Percentiles rank a stretch among this genome's conserved stretches.
phyloP scores from a whole-genome alignment of 2,797 vertebrate species.

The Siniperca undulata region DNA sequence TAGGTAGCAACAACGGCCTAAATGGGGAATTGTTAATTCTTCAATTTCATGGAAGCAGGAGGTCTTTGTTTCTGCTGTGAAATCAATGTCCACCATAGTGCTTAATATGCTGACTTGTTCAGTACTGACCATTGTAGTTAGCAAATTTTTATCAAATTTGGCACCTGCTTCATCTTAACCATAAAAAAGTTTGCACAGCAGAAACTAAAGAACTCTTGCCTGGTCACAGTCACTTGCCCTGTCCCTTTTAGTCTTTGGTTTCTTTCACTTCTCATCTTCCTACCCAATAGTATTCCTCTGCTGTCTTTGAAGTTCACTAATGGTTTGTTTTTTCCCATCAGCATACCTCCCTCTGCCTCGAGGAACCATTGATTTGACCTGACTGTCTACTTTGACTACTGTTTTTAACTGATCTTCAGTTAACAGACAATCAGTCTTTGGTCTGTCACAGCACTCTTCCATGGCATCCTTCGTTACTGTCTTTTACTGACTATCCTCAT shows the following conservation, averaged over 20 bases:
- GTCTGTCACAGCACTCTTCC: constrained; percentile 69
- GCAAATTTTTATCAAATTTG: constrained; percentile 14
- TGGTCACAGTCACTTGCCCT: constrained; percentile 37
- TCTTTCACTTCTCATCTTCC: constrained; percentile 49
- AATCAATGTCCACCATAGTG: constrained; percentile 5
- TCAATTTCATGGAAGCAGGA: constrained; percentile 52
- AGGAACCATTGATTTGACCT: constrained; percentile 74
- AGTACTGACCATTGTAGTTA: constrained; percentile 1
- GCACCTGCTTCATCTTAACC: background rate
- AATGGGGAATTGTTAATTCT: constrained; percentile 23
- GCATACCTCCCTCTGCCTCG: constrained; percentile 63
- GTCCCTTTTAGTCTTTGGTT: constrained; percentile 39
- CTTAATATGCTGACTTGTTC: constrained; percentile 11
- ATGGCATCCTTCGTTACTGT: constrained; percentile 50
- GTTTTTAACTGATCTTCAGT: constrained; percentile 55
- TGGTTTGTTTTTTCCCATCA: constrained; percentile 72
- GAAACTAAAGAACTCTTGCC: constrained; percentile 57
- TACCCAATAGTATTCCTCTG: constrained; percentile 52
- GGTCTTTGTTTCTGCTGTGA: constrained; percentile 69
- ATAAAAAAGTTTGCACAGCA: constrained; percentile 30
- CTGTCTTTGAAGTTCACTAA: constrained; percentile 70
- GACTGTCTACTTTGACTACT: constrained; percentile 52
- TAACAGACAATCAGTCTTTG: constrained; percentile 57
- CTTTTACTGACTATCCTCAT: constrained; percentile 19
- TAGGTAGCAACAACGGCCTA: constrained; percentile 6